Evolutionary conservation across 2,113 vertebrate species (phyloP).

Genomic region (Scatophagus argus): DNA sequence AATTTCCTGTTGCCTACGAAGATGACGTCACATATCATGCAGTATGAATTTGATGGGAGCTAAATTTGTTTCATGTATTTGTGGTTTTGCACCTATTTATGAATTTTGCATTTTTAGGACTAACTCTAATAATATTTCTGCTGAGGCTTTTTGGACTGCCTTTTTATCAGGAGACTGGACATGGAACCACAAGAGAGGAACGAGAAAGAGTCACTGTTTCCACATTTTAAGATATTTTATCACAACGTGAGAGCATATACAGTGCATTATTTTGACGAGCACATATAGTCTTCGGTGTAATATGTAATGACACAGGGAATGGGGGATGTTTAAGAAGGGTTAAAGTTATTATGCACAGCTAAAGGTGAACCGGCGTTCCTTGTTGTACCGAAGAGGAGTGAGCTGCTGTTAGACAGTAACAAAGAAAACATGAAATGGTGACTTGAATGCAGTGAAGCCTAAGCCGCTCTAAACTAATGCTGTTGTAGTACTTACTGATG

Average conservation of each 20-base stretch:
- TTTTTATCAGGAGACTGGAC: not conserved
- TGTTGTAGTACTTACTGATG: constrained; percentile 6
- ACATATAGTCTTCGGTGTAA: constrained; percentile 9
- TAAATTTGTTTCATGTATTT: constrained; percentile 42
- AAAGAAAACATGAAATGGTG: not conserved
- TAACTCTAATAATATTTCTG: constrained; percentile 18
- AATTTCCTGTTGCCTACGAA: constrained; percentile 28
- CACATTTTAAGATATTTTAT: not conserved
- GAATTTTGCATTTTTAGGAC: constrained; percentile 23
- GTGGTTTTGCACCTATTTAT: constrained; percentile 44
- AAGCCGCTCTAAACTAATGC: constrained; percentile 16
- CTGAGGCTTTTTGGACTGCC: constrained; percentile 2
- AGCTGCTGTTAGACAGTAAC: not conserved
- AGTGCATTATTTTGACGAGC: constrained; percentile 34
- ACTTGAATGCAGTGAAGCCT: constrained; percentile 33
- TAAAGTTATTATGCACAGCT: not conserved
- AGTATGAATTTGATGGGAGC: constrained; percentile 7
- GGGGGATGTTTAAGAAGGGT: not conserved
- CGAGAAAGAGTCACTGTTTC: constrained; percentile 6
- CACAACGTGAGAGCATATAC: not conserved
- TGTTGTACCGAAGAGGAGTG: not conserved
- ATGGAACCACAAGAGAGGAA: constrained; percentile 21
- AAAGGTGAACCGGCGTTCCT: not conserved
- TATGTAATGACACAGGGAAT: constrained; percentile 22
- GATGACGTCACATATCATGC: constrained; percentile 16